phyloP scores from a whole-genome alignment of 2,797 vertebrate species.

The Rhincodon typus region DNA sequence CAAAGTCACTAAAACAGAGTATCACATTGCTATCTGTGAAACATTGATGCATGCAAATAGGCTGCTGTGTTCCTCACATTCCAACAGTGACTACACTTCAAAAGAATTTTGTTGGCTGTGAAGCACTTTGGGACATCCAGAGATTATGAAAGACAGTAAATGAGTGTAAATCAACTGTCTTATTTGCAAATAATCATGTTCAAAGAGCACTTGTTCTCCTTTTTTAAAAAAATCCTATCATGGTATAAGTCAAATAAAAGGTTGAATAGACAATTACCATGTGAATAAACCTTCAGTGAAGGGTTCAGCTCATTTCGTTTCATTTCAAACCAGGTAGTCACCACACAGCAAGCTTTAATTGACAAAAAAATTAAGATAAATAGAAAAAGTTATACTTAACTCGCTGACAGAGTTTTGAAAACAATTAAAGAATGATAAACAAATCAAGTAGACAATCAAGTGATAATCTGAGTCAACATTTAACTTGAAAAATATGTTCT shows the following conservation, averaged over 20 bases:
- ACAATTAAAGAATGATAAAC: not conserved
- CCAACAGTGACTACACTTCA: not conserved
- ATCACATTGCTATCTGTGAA: not conserved
- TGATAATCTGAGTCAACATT: not conserved
- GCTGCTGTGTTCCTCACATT: not conserved
- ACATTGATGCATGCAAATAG: not conserved
- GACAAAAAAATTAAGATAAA: slow-evolving; percentile 15
- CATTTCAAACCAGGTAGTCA: not conserved
- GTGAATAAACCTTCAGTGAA: not conserved
- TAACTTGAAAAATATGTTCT: not conserved
- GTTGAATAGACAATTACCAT: not conserved
- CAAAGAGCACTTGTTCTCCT: not conserved
- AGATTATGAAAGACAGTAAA: not conserved
- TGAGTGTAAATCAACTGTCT: not conserved
- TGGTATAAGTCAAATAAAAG: not conserved
- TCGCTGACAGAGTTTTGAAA: not conserved
- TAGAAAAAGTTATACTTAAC: not conserved
- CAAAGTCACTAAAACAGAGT: not conserved
- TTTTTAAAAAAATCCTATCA: not conserved
- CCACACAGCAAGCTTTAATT: not conserved
- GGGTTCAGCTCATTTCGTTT: not conserved
- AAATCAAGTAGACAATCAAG: not conserved
- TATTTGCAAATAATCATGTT: not conserved
- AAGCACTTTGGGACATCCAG: not conserved
- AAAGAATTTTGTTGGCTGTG: not conserved